Conservation (phyloP, 1,140 invertebrate species). For the Mesaphorura yosii region DNA sequence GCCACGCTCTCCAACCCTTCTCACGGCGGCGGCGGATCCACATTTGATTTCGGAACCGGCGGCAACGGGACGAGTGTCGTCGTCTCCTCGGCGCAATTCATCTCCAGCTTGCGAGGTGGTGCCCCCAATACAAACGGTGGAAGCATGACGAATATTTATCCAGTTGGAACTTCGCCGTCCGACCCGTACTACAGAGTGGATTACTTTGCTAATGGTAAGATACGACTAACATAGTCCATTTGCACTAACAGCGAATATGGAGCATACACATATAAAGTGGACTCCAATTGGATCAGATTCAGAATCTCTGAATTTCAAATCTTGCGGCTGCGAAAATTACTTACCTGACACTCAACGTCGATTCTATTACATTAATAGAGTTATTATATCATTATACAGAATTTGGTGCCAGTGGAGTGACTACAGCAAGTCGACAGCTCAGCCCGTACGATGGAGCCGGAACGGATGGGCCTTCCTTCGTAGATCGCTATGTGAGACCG, state of each 20-base stretch:
- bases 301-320: too few relatives aligned
- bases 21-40: slow-evolving; percentile 2
- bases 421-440: slow-evolving; percentile 14
- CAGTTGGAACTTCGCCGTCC: slow-evolving; percentile 9
- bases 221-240: too few relatives aligned
- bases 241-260: too few relatives aligned
- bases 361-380: too few relatives aligned
- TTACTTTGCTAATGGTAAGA: slow-evolving; percentile 39
- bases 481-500: slow-evolving; percentile 45
- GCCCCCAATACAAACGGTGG: slow-evolving; percentile 6
- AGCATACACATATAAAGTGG: too few relatives aligned
- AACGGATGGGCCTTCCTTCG: slow-evolving; percentile 39
- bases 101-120: slow-evolving; percentile 8
- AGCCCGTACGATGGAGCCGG: slow-evolving; percentile 31
- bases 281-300: too few relatives aligned
- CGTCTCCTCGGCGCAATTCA: slow-evolving; percentile 21
- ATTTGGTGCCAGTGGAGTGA: slow-evolving; percentile 22
- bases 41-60: slow-evolving; percentile 12
- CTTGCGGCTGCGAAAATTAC: too few relatives aligned
- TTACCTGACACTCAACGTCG: too few relatives aligned
- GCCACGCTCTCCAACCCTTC: slow-evolving; percentile 19
- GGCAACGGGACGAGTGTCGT: slow-evolving; percentile 9
- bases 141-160: slow-evolving; percentile 9
- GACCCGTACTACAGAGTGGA: slow-evolving; percentile 23
- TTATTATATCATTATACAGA: too few relatives aligned